These are phyloP conservation scores for Dyspetes luteomarginatus DNA, from an alignment of 2,888 invertebrate species.

Conservation along the genomic window DNA sequence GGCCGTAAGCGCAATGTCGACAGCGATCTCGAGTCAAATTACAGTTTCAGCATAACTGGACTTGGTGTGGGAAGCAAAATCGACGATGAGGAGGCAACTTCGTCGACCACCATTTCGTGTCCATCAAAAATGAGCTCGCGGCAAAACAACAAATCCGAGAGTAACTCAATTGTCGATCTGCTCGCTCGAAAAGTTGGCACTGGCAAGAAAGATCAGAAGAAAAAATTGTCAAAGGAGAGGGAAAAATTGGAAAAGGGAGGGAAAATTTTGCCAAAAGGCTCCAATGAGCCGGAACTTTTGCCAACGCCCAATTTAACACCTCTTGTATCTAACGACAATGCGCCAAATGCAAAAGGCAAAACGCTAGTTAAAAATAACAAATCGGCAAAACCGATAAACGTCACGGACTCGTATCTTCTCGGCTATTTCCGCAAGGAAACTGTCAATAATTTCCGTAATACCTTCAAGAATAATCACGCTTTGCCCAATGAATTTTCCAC, in stretches of 20 bases:
- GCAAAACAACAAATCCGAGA: constrained; percentile 83
- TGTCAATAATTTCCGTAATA: constrained; percentile 87
- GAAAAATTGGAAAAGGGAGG: constrained; percentile 82
- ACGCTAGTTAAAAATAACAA: constrained; percentile 74
- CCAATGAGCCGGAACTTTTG: constrained; percentile 85
- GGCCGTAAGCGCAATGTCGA: constrained; percentile 83
- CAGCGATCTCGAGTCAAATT: constrained; percentile 89
- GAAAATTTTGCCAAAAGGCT: constrained; percentile 86
- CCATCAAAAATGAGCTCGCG: constrained; percentile 82
- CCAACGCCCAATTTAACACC: constrained; percentile 87
- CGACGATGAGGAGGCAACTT: constrained; percentile 88
- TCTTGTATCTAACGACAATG: constrained; percentile 68
- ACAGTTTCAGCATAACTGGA: constrained; percentile 84
- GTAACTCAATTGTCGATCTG: constrained; percentile 87
- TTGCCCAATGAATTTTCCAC: constrained; percentile 87
- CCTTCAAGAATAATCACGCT: constrained; percentile 87
- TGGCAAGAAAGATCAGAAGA: constrained; percentile 84
- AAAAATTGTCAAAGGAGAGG: constrained; percentile 85
- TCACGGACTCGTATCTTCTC: constrained; percentile 85
- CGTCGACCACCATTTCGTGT: constrained; percentile 88
- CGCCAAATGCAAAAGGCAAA: constrained; percentile 72
- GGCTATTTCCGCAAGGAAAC: constrained; percentile 89
- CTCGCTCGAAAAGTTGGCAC: constrained; percentile 87
- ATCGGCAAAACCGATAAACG: constrained; percentile 75
- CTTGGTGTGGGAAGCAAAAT: constrained; percentile 85